Evolutionary conservation across 2,113 vertebrate genomes (phyloP).

Genomic region (Callipepla californica): DNA sequence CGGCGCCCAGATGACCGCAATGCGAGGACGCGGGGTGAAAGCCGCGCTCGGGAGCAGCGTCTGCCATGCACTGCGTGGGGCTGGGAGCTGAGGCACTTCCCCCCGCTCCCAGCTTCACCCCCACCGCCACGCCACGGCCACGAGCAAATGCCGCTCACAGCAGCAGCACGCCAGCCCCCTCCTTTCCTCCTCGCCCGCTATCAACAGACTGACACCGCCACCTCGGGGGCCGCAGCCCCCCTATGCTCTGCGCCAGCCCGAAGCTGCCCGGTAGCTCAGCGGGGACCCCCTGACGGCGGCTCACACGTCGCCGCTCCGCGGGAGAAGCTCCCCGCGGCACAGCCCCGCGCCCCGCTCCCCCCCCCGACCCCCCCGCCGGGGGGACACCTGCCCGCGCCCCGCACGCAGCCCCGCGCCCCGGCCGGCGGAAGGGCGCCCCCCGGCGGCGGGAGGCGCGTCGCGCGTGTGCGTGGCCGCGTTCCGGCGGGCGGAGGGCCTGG

Average conservation of each 20-base stretch:
- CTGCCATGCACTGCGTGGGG: not conserved
- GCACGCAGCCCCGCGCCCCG: too few species aligned
- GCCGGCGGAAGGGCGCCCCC: not conserved
- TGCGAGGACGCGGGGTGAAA: not conserved
- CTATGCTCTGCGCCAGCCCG: not conserved
- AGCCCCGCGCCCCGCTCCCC: not conserved
- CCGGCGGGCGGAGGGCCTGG: too few species aligned
- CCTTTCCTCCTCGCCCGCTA: not conserved
- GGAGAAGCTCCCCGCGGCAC: too few species aligned
- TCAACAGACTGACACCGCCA: fast-evolving
- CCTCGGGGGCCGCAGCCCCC: too few species aligned
- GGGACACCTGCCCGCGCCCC: not conserved
- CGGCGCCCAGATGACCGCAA: not conserved
- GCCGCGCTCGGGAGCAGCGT: not conserved
- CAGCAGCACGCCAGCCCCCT: not conserved
- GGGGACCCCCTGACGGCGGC: not conserved
- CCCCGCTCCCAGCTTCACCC: not conserved
- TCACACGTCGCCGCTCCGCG: too few species aligned
- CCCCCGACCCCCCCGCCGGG: not conserved
- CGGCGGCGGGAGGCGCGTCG: constrained; percentile 24
- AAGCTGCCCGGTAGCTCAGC: fast-evolving
- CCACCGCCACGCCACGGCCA: not conserved
- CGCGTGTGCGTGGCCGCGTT: constrained; percentile 47
- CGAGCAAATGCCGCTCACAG: not conserved
- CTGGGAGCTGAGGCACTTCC: not conserved